A percentile compares a stretch with the other conserved stretches of the same genome.
These are phyloP conservation scores for Microdon myrmicae DNA, from an alignment of 2,888 invertebrate genomes.

Conservation along the genomic window DNA sequence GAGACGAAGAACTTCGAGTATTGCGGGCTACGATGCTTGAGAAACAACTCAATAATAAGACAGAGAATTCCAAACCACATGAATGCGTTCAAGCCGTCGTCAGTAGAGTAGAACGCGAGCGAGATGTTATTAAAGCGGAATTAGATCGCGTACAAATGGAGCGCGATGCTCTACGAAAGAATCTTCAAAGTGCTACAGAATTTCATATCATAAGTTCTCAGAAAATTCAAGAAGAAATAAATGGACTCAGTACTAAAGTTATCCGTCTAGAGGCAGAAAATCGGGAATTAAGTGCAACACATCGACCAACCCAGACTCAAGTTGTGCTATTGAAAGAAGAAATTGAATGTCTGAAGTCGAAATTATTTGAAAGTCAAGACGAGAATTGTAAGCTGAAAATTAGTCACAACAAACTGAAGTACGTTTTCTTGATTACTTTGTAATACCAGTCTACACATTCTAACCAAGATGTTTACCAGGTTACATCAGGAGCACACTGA, in stretches of 20 bases:
- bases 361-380: conserved; percentile 67
- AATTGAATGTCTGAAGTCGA: conserved; percentile 68
- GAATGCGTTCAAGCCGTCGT: conserved; percentile 65
- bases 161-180: conserved; percentile 70
- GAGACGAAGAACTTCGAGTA: conserved; percentile 61
- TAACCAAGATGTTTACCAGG: conserved; percentile 65
- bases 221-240: conserved; percentile 67
- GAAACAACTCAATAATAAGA: conserved; percentile 32
- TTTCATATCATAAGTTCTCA: conserved; percentile 68
- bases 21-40: conserved; percentile 57
- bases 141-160: conserved; percentile 72
- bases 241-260: conserved; percentile 69
- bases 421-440: conserved; percentile 46
- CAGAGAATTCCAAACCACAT: conserved; percentile 51
- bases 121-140: conserved; percentile 70
- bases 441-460: neutral
- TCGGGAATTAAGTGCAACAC: conserved; percentile 69
- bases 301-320: conserved; percentile 69
- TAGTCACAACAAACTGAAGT: conserved; percentile 72
- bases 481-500: conserved; percentile 82
- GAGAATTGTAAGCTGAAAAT: conserved; percentile 70
- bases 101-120: conserved; percentile 67
- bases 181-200: conserved; percentile 69
- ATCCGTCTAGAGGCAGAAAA: conserved; percentile 70
- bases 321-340: conserved; percentile 70